Percentiles rank a stretch among this genome's conserved stretches.
phyloP scores from a whole-genome alignment of 2,797 vertebrate genomes.

The Rousettus madagascariensis region DNA sequence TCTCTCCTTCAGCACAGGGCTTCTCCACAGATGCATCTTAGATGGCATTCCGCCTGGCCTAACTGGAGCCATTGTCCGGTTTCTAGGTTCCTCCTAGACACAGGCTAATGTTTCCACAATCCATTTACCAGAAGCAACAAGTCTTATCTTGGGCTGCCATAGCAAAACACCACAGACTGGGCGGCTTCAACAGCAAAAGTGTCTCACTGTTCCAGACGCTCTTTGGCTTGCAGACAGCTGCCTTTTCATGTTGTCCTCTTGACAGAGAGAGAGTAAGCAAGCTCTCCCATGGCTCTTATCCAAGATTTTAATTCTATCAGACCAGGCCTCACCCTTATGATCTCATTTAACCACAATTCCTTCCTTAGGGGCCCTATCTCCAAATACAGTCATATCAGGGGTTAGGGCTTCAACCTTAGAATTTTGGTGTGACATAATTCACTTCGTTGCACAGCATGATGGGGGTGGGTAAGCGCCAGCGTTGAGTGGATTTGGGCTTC shows the following conservation, averaged over 20 bases:
- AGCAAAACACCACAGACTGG: neutral
- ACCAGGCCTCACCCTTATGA: neutral
- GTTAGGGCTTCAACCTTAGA: neutral
- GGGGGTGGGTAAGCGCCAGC: neutral
- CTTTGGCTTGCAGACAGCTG: neutral
- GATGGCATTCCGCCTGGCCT: neutral
- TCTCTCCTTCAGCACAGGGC: neutral
- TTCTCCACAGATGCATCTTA: neutral
- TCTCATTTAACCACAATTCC: neutral
- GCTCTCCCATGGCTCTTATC: neutral
- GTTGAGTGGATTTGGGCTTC: neutral
- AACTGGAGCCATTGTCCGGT: neutral
- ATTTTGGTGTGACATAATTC: neutral
- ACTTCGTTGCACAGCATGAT: neutral
- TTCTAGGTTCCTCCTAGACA: neutral
- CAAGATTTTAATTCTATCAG: neutral
- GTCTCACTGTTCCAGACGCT: neutral
- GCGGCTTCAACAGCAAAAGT: neutral
- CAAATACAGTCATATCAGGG: neutral
- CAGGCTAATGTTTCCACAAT: neutral
- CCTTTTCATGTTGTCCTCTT: neutral
- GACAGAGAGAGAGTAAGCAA: neutral
- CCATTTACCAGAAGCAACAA: neutral
- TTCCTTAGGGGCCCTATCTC: neutral
- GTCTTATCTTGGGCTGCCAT: neutral